Conservation (phyloP, 2,113 vertebrate species). For the Stegostoma tigrinum region DNA sequence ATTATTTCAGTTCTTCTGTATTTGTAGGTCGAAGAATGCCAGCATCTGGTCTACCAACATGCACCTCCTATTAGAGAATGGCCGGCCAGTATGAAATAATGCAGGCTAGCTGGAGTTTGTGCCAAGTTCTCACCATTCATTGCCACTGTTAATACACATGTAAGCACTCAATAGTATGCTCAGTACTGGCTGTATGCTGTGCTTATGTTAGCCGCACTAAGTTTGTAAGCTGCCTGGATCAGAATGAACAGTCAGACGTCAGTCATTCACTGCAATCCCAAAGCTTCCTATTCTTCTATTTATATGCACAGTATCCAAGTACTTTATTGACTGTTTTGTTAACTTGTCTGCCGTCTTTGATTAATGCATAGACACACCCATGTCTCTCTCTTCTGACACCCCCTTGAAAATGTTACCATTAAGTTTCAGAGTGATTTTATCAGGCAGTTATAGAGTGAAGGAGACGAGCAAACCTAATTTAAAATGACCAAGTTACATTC, state of each 20-base stretch:
- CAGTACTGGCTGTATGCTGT: neutral
- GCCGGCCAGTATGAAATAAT: neutral
- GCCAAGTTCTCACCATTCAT: neutral
- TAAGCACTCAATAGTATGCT: neutral
- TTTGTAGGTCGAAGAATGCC: neutral
- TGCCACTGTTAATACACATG: neutral
- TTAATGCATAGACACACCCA: neutral
- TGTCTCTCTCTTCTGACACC: neutral
- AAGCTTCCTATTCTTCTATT: neutral
- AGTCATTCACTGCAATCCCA: neutral
- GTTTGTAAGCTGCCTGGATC: neutral
- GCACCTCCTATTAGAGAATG: neutral
- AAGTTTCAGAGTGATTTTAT: neutral
- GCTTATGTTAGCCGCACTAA: neutral
- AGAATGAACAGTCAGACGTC: neutral
- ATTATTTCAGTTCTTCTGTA: no score
- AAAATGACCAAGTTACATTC: neutral
- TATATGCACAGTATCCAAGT: neutral
- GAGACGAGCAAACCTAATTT: neutral
- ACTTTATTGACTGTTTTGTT: neutral
- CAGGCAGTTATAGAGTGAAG: neutral
- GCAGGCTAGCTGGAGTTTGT: neutral
- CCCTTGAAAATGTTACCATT: neutral
- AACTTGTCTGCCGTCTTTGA: neutral
- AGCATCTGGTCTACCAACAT: neutral